These are phyloP conservation scores for Callopanchax toddi DNA, from an alignment of 2,113 vertebrate species.

Conservation along the genomic window DNA sequence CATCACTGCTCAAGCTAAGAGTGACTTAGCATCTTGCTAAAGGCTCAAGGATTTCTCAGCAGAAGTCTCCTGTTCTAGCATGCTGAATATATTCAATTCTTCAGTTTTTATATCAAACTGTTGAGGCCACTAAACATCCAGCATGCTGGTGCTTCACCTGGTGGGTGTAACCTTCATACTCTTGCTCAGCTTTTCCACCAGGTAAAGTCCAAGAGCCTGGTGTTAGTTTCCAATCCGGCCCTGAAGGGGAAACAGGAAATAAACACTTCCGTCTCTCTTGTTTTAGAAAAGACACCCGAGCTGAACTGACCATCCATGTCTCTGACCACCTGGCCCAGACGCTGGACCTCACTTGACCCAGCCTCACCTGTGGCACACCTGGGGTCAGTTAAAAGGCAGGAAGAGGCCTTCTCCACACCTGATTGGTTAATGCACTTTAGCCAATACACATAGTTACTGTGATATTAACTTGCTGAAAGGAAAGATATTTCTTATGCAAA, in stretches of 20 bases:
- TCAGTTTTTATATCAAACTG: neutral
- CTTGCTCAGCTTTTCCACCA: constrained; percentile 26
- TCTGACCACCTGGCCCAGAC: constrained; percentile 73
- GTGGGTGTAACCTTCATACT: neutral
- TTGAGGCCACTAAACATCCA: neutral
- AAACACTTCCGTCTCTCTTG: constrained; percentile 57
- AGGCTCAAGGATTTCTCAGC: neutral
- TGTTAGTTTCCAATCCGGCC: constrained; percentile 59
- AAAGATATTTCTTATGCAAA: too few relatives aligned
- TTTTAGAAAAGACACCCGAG: constrained; percentile 66
- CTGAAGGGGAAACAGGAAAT: constrained; percentile 67
- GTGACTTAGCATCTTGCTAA: neutral
- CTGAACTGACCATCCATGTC: constrained; percentile 76
- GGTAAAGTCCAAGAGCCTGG: constrained; percentile 28
- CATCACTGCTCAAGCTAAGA: neutral
- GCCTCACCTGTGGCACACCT: constrained; percentile 41
- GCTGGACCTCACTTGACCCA: constrained; percentile 67
- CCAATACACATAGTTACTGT: neutral
- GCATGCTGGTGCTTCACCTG: constrained; percentile 7
- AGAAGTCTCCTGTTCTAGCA: neutral
- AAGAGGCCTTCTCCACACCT: too few relatives aligned
- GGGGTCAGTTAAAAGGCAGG: constrained; percentile 37
- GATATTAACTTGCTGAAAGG: neutral
- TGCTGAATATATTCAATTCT: neutral
- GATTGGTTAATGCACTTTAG: too few relatives aligned